Percentiles rank a stretch among this genome's conserved stretches.
These are phyloP conservation scores for Aphodius sticticus DNA, from an alignment of 2,888 invertebrate species.

Conservation along the genomic window DNA sequence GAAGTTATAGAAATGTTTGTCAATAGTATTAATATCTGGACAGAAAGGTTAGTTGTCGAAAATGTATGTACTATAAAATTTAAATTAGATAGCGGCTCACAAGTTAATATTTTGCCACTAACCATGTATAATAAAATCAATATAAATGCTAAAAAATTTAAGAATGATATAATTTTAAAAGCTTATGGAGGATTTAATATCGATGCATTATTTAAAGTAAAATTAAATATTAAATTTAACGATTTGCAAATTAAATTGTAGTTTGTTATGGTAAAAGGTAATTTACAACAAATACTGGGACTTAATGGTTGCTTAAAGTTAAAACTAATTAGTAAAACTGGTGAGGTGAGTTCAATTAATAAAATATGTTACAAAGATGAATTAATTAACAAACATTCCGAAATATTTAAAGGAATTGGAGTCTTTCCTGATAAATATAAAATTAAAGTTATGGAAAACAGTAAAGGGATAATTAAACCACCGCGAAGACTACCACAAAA, in stretches of 20 bases:
- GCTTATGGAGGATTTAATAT: too few species aligned
- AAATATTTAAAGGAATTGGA: not conserved
- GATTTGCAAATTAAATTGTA: not conserved
- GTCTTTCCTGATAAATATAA: constrained; percentile 13
- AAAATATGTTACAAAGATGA: not conserved
- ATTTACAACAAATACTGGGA: constrained; percentile 8
- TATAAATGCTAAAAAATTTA: too few species aligned
- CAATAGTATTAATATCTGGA: too few species aligned
- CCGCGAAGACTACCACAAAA: constrained; percentile 8
- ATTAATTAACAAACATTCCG: not conserved
- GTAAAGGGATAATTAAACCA: not conserved
- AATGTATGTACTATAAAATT: too few species aligned
- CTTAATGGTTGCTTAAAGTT: not conserved
- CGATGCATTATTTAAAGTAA: too few species aligned
- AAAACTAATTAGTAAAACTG: not conserved
- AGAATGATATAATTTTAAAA: too few species aligned
- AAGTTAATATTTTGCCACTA: too few species aligned
- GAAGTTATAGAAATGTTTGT: too few species aligned
- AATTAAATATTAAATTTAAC: too few species aligned
- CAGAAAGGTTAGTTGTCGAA: too few species aligned
- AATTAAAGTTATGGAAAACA: not conserved
- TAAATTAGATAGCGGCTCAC: too few species aligned
- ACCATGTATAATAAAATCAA: too few species aligned
- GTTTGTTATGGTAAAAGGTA: not conserved
- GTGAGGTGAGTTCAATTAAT: not conserved